A percentile compares a stretch with the other conserved stretches of the same genome.
These are phyloP conservation scores for Cephalotes varians DNA, from an alignment of 2,888 invertebrate species.

Conservation along the genomic window DNA sequence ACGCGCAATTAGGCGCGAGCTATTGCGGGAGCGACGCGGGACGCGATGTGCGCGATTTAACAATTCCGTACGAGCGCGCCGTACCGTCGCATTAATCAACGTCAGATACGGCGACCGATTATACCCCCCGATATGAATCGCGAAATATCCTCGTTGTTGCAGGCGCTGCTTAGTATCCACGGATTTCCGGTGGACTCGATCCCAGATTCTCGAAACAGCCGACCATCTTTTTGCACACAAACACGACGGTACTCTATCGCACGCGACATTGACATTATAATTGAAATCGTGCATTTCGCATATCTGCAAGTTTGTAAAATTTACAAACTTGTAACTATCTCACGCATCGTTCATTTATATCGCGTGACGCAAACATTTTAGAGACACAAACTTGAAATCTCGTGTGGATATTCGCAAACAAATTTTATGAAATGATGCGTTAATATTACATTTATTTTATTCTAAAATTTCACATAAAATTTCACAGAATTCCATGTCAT, in stretches of 20 bases:
- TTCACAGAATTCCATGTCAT: not conserved
- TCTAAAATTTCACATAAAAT: not conserved
- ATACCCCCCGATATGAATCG: constrained; percentile 35
- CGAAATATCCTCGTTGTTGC: constrained; percentile 16
- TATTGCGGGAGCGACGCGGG: constrained; percentile 49
- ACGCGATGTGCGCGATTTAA: constrained; percentile 41
- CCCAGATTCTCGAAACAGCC: not conserved
- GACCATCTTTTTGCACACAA: not conserved
- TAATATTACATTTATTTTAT: not conserved
- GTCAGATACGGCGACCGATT: constrained; percentile 43
- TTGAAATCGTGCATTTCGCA: not conserved
- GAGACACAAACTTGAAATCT: not conserved
- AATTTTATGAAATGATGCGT: not conserved
- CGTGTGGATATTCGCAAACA: not conserved
- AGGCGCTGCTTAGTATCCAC: not conserved
- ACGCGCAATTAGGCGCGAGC: constrained; percentile 61
- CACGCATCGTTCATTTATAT: not conserved
- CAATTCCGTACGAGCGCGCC: constrained; percentile 27
- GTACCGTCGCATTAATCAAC: constrained; percentile 43
- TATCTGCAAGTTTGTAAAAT: not conserved
- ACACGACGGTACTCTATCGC: not conserved
- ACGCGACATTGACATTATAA: constrained; percentile 1
- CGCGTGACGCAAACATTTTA: too few relatives aligned
- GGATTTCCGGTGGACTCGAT: constrained; percentile 8
- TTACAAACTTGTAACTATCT: not conserved